Conservation (phyloP, 2,113 vertebrate species). For the Crocuta crocuta region DNA sequence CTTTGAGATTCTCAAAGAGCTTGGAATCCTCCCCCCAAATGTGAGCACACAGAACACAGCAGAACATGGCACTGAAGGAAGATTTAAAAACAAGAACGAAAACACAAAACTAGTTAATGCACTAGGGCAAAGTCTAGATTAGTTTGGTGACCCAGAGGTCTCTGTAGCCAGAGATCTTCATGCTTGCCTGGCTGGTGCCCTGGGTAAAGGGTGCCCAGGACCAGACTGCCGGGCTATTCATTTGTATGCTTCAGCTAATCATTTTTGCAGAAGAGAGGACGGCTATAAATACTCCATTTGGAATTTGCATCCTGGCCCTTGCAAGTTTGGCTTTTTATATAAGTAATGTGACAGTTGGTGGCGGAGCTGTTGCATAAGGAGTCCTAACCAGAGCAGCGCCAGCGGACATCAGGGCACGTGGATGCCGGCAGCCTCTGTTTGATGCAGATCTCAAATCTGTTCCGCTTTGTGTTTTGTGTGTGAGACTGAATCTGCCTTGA, state of each 20-base stretch:
- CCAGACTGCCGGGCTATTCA: neutral
- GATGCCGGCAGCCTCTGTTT: neutral
- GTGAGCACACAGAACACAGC: neutral
- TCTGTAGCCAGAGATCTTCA: neutral
- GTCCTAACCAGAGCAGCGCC: neutral
- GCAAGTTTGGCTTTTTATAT: neutral
- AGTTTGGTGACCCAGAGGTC: neutral
- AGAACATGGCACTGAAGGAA: neutral
- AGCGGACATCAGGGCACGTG: neutral
- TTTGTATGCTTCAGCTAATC: neutral
- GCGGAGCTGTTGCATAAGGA: neutral
- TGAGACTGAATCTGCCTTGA: neutral
- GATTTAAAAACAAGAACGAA: neutral
- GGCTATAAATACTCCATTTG: neutral
- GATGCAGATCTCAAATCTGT: constrained; percentile 1
- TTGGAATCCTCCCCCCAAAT: neutral
- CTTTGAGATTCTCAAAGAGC: neutral
- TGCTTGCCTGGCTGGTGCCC: neutral
- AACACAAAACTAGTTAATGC: neutral
- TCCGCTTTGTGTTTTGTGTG: constrained; percentile 54
- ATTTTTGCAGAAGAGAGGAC: neutral
- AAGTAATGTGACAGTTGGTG: neutral
- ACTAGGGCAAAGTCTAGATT: neutral
- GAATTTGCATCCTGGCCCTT: neutral
- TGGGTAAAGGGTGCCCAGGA: neutral